phyloP scores from a whole-genome alignment of 2,113 vertebrate species.

The Octodon degus region DNA sequence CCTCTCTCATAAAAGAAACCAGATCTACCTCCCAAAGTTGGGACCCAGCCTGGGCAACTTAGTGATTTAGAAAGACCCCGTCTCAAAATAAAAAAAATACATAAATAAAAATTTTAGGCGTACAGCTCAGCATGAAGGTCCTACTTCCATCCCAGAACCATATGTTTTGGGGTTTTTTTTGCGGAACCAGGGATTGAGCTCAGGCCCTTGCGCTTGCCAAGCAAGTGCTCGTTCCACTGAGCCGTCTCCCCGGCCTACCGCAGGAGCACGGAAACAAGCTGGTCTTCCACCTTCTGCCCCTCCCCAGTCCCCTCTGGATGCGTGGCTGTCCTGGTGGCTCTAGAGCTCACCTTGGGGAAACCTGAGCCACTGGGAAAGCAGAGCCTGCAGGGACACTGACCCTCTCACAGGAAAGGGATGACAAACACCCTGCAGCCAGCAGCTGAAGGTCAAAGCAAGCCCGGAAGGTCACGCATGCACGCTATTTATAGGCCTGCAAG shows the following conservation, averaged over 20 bases:
- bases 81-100: not conserved
- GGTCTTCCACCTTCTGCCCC: not conserved
- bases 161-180: too few species aligned
- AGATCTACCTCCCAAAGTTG: not conserved
- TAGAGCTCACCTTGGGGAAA: not conserved
- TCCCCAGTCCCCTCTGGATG: not conserved
- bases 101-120: not conserved
- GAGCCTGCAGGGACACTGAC: not conserved
- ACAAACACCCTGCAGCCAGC: not conserved
- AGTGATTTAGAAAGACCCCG: not conserved
- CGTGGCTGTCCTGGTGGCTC: too few species aligned
- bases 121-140: not conserved
- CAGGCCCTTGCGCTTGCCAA: too few species aligned
- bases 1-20: not conserved
- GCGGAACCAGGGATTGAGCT: too few species aligned
- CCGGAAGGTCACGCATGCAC: not conserved
- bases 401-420: not conserved
- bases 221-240: too few species aligned
- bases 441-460: not conserved
- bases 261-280: not conserved
- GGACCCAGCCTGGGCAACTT: not conserved
- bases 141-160: not conserved
- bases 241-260: too few species aligned
- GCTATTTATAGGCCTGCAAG: slow-evolving; percentile 45
- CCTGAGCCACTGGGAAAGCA: not conserved